Evolutionary conservation across 1,140 invertebrate species (phyloP), one percentile per base, ranked within the genome.

Genomic region (Nephila pilipes): DNA sequence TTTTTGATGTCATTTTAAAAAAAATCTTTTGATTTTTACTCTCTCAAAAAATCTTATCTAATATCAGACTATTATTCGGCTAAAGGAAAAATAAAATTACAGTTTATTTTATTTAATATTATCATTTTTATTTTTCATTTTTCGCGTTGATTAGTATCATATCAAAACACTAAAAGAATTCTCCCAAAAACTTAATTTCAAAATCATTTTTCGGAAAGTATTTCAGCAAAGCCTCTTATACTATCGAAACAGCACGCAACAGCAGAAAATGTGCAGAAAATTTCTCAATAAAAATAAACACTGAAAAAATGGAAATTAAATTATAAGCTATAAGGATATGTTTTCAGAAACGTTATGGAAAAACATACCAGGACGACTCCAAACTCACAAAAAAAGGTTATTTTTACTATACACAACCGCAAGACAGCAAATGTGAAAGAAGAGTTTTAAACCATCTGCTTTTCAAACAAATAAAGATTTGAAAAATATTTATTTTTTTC

Each of bases 401-500:
- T 75, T 75, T 75, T 75, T 75, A 20, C 69, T 1, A 75, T 18
- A 10, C 63, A 65, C 58, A 75, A 38, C 79, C 22, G 79, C 79
- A 55, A 54, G n/a, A 22, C 32, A 20, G 22, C 46, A 25, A 81
- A 29, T 54, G 38, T 54, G 38, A 54, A 55, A 81, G 18, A n/a
- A 75, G 29, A 25, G 36, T 12, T 75, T 75, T 16, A 25, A 25
- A 75, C 20, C 69, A 75, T 25, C 69, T 75, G 69, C 22, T 25
- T 46, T 29, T 75, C 12, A 75, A 75, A 75, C 14, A 75, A 75
- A 32, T 75, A 75, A 81, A 25, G 80, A 54, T 54, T 81, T 55
- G 20, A 25, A 81, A 81, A 81, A 81, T 81, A 81, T 81, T 81
- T 81, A 81, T 46, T 54, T 81, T 54, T 81, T 46, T 18, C n/a